Evolutionary conservation across 2,797 vertebrate genomes (phyloP), one percentile per base, ranked within the genome.

Genomic region (Argentina silus): DNA sequence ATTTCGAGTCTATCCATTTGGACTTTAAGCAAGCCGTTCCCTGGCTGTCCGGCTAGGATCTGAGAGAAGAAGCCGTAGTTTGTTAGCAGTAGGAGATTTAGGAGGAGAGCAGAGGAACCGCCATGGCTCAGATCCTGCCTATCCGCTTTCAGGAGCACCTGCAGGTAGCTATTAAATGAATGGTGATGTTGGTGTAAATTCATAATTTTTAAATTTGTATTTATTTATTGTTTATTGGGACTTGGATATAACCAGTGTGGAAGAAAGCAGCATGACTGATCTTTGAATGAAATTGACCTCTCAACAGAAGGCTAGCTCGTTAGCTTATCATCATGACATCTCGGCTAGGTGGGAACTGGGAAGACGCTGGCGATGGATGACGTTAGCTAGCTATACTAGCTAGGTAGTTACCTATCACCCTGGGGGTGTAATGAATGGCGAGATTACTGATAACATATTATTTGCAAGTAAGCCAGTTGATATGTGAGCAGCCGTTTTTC

Each of bases 131-230:
- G 88, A 96, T 97, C 78, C 91, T 97, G 81, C 96, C 96, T 62
- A 97, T 97, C 88, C 96, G 96, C 88, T 97, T 97, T 88, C 96
- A 97, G 95, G 96, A 97, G 95, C 96, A 97, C 79, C 95, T 97
- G 89, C 96, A 97, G 96, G 96, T 97, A 93, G 50, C 10, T 61
- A 62, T 81, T 80, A 80, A 87, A 86, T 88, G 86, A 75, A 85
- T 73, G 51, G 12, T 45, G 42, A 27, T 51, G 27, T 51, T 51
- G 21, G 14, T 21, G 14, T 15, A 8, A 67, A 36, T 5, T 7
- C 10, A 15, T 56, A 0, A 3, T 55, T n/a, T 19, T 10, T 44
- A 36, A 10, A 42, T 43, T 21, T 14, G 4, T 19, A 19, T 17
- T 6, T 43, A 21, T 55, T 17, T 10, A 57, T 14, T 69, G 51